Conservation (phyloP, 2,113 vertebrate genomes). For the Phylloscopus trochilus region DNA sequence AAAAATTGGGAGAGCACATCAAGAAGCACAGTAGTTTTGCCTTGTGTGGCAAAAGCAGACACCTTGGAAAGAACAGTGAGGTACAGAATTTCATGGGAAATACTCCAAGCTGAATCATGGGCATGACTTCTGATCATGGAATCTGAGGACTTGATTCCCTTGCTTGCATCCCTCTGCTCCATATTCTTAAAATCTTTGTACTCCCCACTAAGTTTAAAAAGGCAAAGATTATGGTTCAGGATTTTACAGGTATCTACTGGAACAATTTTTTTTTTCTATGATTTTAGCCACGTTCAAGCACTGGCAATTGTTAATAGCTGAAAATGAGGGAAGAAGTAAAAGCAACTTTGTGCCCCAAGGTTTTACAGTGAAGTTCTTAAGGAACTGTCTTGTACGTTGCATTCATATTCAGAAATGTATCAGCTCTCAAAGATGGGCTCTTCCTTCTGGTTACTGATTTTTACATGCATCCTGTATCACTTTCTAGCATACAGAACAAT, state of each 20-base stretch:
- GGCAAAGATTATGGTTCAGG: neutral
- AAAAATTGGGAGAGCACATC: neutral
- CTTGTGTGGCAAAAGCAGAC: neutral
- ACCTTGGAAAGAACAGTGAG: neutral
- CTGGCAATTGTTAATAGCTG: neutral
- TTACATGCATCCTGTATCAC: neutral
- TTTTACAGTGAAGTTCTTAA: neutral
- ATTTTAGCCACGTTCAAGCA: neutral
- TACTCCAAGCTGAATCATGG: neutral
- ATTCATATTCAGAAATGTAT: neutral
- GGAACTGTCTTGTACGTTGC: neutral
- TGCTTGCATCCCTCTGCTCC: neutral
- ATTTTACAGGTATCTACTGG: neutral
- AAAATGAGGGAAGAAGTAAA: neutral
- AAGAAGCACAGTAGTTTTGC: neutral
- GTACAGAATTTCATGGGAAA: neutral
- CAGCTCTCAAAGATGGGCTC: neutral
- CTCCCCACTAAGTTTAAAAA: neutral
- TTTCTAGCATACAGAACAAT: neutral
- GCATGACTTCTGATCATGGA: neutral
- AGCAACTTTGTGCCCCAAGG: neutral
- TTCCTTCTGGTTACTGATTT: neutral
- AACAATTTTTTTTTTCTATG: neutral
- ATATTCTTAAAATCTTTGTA: neutral
- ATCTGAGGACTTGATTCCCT: neutral